Base-by-base conservation (phyloP, 1,140 invertebrate species). In the Tetramorium alpestre region DNA sequence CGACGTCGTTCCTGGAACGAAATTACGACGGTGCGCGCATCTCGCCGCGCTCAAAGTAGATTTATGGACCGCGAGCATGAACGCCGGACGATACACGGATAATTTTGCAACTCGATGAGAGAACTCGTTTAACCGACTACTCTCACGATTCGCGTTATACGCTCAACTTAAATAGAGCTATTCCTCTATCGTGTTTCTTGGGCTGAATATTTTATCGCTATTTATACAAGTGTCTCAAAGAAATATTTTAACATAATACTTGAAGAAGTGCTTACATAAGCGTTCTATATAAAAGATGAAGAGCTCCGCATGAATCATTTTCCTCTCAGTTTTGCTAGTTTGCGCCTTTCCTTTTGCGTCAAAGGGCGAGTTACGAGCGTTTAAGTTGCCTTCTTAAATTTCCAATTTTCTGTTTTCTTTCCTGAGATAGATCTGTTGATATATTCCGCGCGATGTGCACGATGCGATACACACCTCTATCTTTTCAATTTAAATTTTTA, bases 41-140 rank as follows among this genome's bases (percentile, higher is more conserved):
- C 58, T 38, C 65, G 67, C 60, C 49, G 44, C 11, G 70, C 65
- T 90, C 88, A 90, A 90, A 90, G 88, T 90, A 89, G 85, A 90
- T 90, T 90, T 90, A 89, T 76, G 89, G 87, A 84, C 88, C 80
- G 77, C 75, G 64, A 65, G 80, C 87, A 77, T 76, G 82, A 86
- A 70, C 81, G 75, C 70, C 60, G 73, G 60, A 67, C 88, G 80
- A 85, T 89, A 69, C 86, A 81, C 64, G 70, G 69, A 77, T 87
- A 89, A 89, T 89, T 89, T 89, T 77, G 88, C 72, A 82, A 78
- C 65, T 86, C 76, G 78, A 86, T 73, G 78, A 73, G 78, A 73
- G 51, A 90, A 85, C 88, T 90, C 85, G 65, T 84, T 87, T 73
- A 67, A 84, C 16, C 72, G 38, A 65, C 22, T 28, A 76, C 44